phyloP scores from a whole-genome alignment of 2,113 vertebrate genomes.

The Gobio gobio region DNA sequence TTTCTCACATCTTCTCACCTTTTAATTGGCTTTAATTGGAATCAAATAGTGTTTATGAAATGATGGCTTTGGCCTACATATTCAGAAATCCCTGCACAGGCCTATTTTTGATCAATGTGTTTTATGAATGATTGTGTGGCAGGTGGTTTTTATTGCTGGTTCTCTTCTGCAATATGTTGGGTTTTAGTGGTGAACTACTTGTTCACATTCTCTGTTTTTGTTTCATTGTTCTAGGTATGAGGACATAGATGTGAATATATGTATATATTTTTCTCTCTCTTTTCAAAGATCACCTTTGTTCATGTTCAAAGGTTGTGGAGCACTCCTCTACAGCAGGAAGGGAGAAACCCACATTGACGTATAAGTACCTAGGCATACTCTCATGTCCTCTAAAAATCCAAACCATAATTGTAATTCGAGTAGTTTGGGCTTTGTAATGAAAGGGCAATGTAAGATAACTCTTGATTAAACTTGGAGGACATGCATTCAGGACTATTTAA shows the following conservation, averaged over 20 bases:
- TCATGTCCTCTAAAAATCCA: neutral
- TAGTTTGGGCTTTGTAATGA: neutral
- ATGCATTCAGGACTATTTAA: neutral
- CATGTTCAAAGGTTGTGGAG: neutral
- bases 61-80: neutral
- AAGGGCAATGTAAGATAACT: neutral
- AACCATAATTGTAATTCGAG: neutral
- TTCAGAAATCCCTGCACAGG: neutral
- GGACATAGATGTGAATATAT: neutral
- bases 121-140: neutral
- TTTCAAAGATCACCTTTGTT: neutral
- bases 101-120: neutral
- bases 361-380: neutral
- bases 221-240: neutral
- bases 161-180: neutral
- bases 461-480: neutral
- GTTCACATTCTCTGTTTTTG: neutral
- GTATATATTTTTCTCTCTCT: neutral
- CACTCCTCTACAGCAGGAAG: neutral
- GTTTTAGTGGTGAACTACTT: neutral
- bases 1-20: neutral
- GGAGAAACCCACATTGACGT: neutral
- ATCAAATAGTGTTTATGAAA: neutral
- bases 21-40: neutral
- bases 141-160: neutral